A percentile compares a stretch with the other conserved stretches of the same genome.
These are phyloP conservation scores for Camponotus floridanus DNA, from an alignment of 1,140 invertebrate genomes.

Conservation along the genomic window DNA sequence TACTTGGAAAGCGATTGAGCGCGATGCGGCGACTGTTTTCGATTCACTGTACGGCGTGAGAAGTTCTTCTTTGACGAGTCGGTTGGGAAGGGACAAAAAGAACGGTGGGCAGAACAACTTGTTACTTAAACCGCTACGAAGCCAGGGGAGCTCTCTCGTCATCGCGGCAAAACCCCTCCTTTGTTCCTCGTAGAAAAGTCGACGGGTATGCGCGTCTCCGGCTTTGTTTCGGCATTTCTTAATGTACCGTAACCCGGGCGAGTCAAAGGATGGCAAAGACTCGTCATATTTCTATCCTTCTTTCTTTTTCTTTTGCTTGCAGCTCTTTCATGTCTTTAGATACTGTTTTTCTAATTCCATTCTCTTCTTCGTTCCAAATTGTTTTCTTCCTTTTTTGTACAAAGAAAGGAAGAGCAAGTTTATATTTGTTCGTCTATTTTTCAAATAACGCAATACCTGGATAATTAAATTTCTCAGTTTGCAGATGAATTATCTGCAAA, in stretches of 20 bases:
- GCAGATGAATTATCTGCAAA: conserved; percentile 68
- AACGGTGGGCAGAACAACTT: conserved; percentile 77
- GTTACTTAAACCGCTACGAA: conserved; percentile 81
- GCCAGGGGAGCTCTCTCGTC: conserved; percentile 59
- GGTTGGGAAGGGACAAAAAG: conserved; percentile 70
- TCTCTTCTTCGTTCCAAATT: not conserved
- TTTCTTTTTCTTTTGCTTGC: not conserved
- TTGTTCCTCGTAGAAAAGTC: conserved; percentile 79
- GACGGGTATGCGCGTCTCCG: conserved; percentile 75
- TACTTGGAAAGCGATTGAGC: conserved; percentile 49
- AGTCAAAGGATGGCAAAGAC: conserved; percentile 64
- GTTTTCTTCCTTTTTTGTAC: not conserved
- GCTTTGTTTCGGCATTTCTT: conserved; percentile 82
- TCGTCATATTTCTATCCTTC: not conserved
- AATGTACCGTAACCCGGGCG: conserved; percentile 76
- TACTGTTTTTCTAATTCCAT: not conserved
- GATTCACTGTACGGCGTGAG: conserved; percentile 27
- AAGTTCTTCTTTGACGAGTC: conserved; percentile 80
- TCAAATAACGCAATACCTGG: conserved; percentile 66
- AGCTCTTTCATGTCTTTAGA: not conserved
- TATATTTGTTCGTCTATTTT: conserved; percentile 67
- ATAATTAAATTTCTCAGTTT: conserved; percentile 70
- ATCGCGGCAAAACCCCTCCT: conserved; percentile 71
- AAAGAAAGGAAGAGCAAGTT: conserved; percentile 44
- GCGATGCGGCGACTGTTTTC: conserved; percentile 53